Conservation (phyloP, 2,888 invertebrate species). For the Apamea sordens region DNA sequence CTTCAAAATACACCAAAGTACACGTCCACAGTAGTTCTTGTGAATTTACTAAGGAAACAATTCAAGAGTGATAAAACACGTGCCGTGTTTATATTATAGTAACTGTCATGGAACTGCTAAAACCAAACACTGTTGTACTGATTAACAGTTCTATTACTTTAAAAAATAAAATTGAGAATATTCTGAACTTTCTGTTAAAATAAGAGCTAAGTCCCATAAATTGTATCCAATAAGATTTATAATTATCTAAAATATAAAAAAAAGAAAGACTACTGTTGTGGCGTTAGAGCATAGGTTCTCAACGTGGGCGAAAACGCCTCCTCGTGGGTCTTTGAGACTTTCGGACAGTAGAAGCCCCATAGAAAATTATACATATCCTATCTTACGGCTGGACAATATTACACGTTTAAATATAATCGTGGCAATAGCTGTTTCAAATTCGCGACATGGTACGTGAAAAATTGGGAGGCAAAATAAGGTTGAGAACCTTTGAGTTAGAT, state of each 20-base stretch:
- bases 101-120: neutral
- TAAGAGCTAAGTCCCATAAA: too few species aligned
- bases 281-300: too few species aligned
- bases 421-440: too few species aligned
- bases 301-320: too few species aligned
- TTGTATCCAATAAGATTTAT: neutral
- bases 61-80: constrained; percentile 47
- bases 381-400: too few species aligned
- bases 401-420: too few species aligned
- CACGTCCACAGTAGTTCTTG: constrained; percentile 15
- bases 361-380: too few species aligned
- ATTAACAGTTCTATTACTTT: neutral
- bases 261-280: neutral
- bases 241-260: neutral
- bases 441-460: too few species aligned
- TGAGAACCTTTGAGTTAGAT: neutral
- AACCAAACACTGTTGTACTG: neutral
- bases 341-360: too few species aligned
- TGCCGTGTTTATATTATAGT: constrained; percentile 21
- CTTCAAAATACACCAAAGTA: constrained; percentile 1
- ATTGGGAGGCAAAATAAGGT: too few species aligned
- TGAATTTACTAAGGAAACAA: constrained; percentile 42
- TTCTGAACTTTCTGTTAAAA: neutral
- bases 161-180: neutral
- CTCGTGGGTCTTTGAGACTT: too few species aligned